phyloP scores from a whole-genome alignment of 1,140 invertebrate genomes.

The Ceratina japonica region DNA sequence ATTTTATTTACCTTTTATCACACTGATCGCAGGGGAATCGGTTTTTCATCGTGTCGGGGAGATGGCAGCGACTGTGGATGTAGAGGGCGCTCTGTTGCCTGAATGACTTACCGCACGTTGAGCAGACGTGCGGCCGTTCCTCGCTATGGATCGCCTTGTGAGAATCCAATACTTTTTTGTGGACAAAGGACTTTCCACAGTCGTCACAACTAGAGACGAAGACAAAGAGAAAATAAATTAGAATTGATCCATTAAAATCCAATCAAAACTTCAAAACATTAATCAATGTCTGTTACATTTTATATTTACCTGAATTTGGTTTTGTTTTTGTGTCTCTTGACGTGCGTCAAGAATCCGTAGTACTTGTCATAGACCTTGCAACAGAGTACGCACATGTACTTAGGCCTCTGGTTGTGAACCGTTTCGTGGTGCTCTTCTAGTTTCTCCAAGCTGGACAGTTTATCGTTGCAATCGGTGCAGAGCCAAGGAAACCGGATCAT shows the following conservation, averaged over 20 bases:
- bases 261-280: too few species aligned
- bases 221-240: background rate
- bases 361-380: conserved; percentile 82
- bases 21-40: conserved; percentile 81
- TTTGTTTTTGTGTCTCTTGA: conserved; percentile 80
- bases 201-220: conserved; percentile 76
- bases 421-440: conserved; percentile 79
- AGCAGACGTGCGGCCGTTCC: conserved; percentile 78
- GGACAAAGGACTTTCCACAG: conserved; percentile 81
- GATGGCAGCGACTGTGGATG: conserved; percentile 80
- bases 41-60: conserved; percentile 81
- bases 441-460: conserved; percentile 78
- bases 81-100: conserved; percentile 80
- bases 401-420: conserved; percentile 79
- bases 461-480: conserved; percentile 81
- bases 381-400: conserved; percentile 82
- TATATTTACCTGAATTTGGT: conserved; percentile 78
- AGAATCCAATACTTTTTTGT: conserved; percentile 79
- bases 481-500: conserved; percentile 81
- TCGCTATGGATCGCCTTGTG: conserved; percentile 80
- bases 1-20: conserved; percentile 77
- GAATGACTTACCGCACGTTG: conserved; percentile 81
- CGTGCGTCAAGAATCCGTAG: conserved; percentile 81
- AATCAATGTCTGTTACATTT: too few species aligned
- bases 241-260: too few species aligned